Evolutionary conservation across 2,797 vertebrate species (phyloP).

Genomic region (Brotogeris chrysoptera): DNA sequence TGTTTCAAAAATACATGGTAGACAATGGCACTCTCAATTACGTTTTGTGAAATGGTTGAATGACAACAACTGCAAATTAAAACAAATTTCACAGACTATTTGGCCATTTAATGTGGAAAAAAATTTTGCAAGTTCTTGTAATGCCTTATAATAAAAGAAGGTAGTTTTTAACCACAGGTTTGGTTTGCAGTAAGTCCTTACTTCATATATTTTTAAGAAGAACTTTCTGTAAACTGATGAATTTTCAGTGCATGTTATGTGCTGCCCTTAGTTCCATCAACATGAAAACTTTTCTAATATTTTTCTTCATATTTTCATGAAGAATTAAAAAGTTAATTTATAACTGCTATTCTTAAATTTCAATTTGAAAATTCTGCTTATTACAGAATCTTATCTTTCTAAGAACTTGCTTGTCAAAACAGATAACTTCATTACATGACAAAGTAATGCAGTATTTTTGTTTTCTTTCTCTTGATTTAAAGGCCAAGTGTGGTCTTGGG

Average conservation of each 20-base stretch:
- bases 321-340: not conserved
- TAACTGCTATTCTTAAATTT: not conserved
- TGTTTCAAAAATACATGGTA: not conserved
- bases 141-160: not conserved
- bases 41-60: not conserved
- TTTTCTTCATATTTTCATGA: not conserved
- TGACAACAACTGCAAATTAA: not conserved
- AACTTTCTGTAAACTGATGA: not conserved
- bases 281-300: not conserved
- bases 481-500: constrained; percentile 99
- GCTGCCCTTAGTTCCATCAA: not conserved
- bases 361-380: not conserved
- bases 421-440: not conserved
- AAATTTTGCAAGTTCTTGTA: not conserved
- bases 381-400: not conserved
- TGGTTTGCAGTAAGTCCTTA: not conserved
- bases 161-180: not conserved
- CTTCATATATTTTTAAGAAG: not conserved
- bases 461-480: not conserved
- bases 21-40: fast-evolving
- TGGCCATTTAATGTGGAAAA: not conserved
- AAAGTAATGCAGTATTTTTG: not conserved
- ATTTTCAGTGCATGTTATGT: not conserved
- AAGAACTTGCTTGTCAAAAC: not conserved
- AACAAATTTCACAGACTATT: not conserved